These are phyloP conservation scores for Sebastes oblongus DNA, from an alignment of 2,797 vertebrate genomes.

Conservation along the genomic window DNA sequence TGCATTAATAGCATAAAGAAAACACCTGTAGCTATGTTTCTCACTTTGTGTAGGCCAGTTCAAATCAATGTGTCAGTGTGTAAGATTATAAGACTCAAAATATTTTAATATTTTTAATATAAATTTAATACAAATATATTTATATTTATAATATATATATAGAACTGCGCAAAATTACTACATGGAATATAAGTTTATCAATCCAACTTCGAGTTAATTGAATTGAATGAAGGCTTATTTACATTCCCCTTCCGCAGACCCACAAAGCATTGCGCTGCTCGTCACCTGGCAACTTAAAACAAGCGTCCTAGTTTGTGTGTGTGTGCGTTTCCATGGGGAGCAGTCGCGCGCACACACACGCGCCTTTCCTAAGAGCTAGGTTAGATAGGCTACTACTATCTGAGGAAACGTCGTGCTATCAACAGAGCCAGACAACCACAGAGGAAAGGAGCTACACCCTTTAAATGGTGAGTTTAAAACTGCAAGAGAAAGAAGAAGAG, in stretches of 20 bases:
- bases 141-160: no score
- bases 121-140: no score
- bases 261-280: constrained; percentile 55
- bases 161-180: no score
- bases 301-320: constrained; percentile 54
- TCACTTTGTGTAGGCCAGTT: not conserved
- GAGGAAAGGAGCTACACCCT: constrained; percentile 2
- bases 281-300: constrained; percentile 10
- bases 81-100: not conserved
- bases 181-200: no score
- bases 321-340: constrained; percentile 77
- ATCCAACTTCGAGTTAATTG: not conserved
- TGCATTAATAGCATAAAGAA: no score
- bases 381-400: not conserved
- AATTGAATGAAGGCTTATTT: not conserved
- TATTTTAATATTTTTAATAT: not conserved
- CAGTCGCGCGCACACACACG: not conserved
- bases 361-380: constrained; percentile 14
- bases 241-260: constrained; percentile 5
- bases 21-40: not conserved
- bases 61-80: not conserved
- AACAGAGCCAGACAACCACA: constrained; percentile 33
- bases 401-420: constrained; percentile 38
- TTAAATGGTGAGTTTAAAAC: constrained; percentile 69
- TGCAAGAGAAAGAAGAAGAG: rapidly evolving